A percentile compares a stretch with the other conserved stretches of the same genome.
Conservation (phyloP, 1,140 invertebrate genomes). For the Achatina immaculata region DNA sequence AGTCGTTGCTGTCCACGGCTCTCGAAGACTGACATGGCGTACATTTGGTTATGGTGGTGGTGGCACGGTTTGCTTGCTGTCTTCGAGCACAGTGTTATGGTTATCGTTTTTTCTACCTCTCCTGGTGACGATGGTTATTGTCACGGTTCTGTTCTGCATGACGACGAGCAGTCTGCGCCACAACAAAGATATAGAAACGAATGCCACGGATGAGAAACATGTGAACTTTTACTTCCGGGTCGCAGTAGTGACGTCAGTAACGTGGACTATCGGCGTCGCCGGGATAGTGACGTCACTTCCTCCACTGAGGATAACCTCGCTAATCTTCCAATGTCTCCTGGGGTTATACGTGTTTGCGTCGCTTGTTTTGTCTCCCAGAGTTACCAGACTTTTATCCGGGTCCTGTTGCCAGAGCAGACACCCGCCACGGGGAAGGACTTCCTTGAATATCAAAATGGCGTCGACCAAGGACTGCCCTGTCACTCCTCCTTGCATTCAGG, state of each 20-base stretch:
- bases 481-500: slow-evolving; percentile 13
- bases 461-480: background rate
- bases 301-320: slow-evolving; percentile 6
- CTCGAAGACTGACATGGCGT: background rate
- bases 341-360: slow-evolving; percentile 28
- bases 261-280: slow-evolving; percentile 1
- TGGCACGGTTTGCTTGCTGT: slow-evolving; percentile 11
- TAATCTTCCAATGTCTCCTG: slow-evolving; percentile 13
- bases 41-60: slow-evolving; percentile 18
- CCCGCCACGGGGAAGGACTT: background rate
- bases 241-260: background rate
- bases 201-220: slow-evolving; percentile 5
- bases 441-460: slow-evolving; percentile 18
- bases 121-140: background rate
- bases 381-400: slow-evolving; percentile 23
- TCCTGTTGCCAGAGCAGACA: slow-evolving; percentile 15
- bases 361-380: slow-evolving; percentile 14
- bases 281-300: background rate
- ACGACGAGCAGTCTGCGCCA: slow-evolving; percentile 8
- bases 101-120: slow-evolving; percentile 1
- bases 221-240: slow-evolving; percentile 34
- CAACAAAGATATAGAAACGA: slow-evolving; percentile 29
- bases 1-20: background rate
- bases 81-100: background rate
- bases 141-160: slow-evolving; percentile 2